Conservation (phyloP, 2,888 invertebrate genomes). For the Conistra vaccinii region DNA sequence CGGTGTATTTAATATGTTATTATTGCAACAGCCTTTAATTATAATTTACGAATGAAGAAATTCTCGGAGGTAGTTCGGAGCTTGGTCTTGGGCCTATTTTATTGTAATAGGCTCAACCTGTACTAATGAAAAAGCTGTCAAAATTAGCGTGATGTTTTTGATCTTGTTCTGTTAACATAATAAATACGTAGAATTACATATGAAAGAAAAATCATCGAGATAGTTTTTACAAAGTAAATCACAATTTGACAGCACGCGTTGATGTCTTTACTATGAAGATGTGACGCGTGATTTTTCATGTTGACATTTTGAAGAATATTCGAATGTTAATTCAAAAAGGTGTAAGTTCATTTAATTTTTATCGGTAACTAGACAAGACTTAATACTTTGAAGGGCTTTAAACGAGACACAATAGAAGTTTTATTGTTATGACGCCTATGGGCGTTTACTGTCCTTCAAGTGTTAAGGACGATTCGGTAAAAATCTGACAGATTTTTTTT, state of each 20-base stretch:
- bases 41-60: not conserved
- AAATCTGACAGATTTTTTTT: too few species aligned
- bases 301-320: not conserved
- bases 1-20: conserved; percentile 11
- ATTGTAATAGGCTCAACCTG: not conserved
- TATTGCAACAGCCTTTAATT: not conserved
- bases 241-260: conserved; percentile 38
- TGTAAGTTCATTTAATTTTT: not conserved
- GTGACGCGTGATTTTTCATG: not conserved
- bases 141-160: not conserved
- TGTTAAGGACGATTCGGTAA: too few species aligned
- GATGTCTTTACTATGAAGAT: conserved; percentile 60
- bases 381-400: too few species aligned
- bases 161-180: not conserved
- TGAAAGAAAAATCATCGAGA: not conserved
- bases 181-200: not conserved
- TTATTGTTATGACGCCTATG: too few species aligned
- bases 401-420: too few species aligned
- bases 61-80: not conserved
- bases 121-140: not conserved
- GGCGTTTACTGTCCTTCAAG: too few species aligned
- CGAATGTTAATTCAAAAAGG: not conserved
- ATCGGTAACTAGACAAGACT: not conserved
- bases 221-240: not conserved
- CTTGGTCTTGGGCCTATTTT: not conserved